Evolutionary conservation across 1,140 invertebrate species (phyloP).

Genomic region (Dendroctonus ponderosae): DNA sequence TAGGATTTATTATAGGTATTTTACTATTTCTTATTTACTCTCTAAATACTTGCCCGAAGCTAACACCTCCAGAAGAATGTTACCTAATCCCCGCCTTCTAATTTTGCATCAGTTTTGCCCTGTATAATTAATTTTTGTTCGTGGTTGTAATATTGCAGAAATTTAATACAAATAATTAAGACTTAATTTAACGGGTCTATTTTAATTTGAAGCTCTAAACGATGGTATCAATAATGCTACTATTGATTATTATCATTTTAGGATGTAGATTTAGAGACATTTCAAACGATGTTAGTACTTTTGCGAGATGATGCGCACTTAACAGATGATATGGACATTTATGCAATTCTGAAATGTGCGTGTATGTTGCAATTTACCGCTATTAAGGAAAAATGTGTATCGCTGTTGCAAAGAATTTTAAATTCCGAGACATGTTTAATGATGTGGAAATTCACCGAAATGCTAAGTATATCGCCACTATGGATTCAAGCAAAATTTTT

Average conservation of each 20-base stretch:
- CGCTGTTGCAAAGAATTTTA: conserved; percentile 32
- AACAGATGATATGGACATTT: conserved; percentile 36
- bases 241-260: conserved; percentile 28
- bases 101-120: no score
- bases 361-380: conserved; percentile 46
- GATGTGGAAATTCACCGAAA: conserved; percentile 44
- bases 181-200: conserved; percentile 9
- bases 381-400: conserved; percentile 34
- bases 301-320: conserved; percentile 19
- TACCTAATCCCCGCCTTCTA: no score
- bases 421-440: conserved; percentile 41
- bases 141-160: no score
- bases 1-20: no score
- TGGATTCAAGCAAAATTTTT: conserved; percentile 45
- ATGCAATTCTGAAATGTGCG: conserved; percentile 38
- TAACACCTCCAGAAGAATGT: no score
- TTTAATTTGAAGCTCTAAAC: conserved; percentile 21
- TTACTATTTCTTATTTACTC: neutral
- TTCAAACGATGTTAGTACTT: conserved; percentile 40
- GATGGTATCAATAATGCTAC: no score
- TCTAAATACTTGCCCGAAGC: no score
- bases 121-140: no score
- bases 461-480: conserved; percentile 37
- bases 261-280: conserved; percentile 39
- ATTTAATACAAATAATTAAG: neutral